Evolutionary conservation across 2,113 vertebrate genomes (phyloP), one percentile per base, ranked within the genome.

Genomic region (Carollia perspicillata): DNA sequence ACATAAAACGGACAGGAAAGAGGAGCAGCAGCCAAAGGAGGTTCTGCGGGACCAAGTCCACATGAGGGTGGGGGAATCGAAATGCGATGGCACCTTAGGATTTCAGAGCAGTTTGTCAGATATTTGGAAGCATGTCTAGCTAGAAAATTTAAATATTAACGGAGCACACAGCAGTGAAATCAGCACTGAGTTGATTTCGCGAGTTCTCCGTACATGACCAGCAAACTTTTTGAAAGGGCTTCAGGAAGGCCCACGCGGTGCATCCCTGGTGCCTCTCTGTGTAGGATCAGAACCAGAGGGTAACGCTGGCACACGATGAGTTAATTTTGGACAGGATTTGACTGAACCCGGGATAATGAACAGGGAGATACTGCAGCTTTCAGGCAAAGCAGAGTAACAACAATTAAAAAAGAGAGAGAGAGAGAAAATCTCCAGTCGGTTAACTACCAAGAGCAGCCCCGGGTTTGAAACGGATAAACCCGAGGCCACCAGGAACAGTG

Each of bases 321-420:
- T 98, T 98, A 98, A 98, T 98, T 98, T 98, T 97, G 97, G 98
- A 98, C 98, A 96, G 97, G 97, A 97, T 99, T 98, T 98, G 98
- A 98, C 97, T 98, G 98, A 98, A 98, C 97, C 85, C 65, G 98
- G 98, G 98, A 98, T 98, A 98, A 98, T 98, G 98, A 98, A 98
- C 98, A 99, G 98, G 97, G 98, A 99, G 98, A 98, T 98, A 98
- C 98, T 99, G 98, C 99, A 99, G 98, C 98, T 99, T 99, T 98
- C 98, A 99, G 98, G 98, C 98, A 98, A 99, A 98, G 98, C 96
- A 97, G 98, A 98, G 98, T 97, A 99, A 99, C 98, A 98, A 99
- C 98, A 99, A 99, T 99, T 98, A 98, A 98, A 98, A 97, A 95
- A 97, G 28, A 86, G 94, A 92, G 55, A n/a, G 72, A 47, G 28